Evolutionary conservation across 2,113 vertebrate species (phyloP).

Genomic region (Fulica atra): DNA sequence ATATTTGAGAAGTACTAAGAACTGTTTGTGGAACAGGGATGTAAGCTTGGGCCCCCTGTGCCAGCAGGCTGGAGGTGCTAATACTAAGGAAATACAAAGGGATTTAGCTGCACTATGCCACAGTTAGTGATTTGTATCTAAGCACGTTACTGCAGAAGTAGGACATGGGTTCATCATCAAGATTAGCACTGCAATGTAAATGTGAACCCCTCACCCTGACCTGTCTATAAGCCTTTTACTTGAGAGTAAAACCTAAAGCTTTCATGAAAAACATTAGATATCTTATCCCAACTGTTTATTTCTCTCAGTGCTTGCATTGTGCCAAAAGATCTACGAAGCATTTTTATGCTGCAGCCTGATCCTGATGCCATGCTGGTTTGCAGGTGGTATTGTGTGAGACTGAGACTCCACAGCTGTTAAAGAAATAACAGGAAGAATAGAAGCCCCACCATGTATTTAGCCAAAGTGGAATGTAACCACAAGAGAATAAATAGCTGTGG

Average conservation of each 20-base stretch:
- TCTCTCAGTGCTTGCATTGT: not conserved
- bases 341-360: not conserved
- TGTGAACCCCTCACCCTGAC: not conserved
- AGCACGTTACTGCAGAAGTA: not conserved
- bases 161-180: not conserved
- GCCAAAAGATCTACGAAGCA: not conserved
- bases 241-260: not conserved
- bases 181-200: not conserved
- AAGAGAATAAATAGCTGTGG: not conserved
- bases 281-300: not conserved
- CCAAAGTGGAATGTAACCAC: not conserved
- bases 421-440: not conserved
- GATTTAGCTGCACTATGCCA: not conserved
- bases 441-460: not conserved
- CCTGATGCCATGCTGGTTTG: not conserved
- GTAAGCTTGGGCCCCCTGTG: accelerated
- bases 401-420: not conserved
- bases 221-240: not conserved
- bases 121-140: not conserved
- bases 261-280: not conserved
- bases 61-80: not conserved
- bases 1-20: not conserved
- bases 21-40: not conserved
- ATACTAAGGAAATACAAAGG: not conserved
- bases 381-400: not conserved